Percentiles rank a stretch among this genome's conserved stretches.
Conservation (phyloP, 2,797 vertebrate species). For the Pithecia hirsuta region DNA sequence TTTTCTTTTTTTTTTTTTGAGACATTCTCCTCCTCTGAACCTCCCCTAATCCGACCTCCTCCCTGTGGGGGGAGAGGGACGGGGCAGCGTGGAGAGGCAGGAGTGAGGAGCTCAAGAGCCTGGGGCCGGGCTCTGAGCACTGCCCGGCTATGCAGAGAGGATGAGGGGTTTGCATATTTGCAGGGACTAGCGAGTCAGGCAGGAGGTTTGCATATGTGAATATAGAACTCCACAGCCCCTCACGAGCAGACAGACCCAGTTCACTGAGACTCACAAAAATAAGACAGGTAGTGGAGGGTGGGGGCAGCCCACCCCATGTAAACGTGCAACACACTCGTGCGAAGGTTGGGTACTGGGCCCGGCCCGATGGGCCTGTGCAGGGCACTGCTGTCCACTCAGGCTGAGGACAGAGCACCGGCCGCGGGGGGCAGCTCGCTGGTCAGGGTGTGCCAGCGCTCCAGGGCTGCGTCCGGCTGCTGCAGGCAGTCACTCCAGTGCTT, state of each 20-base stretch:
- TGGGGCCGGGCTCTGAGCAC: neutral
- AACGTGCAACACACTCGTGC: conserved; percentile 80
- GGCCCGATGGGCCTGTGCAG: neutral
- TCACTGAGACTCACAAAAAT: conserved; percentile 68
- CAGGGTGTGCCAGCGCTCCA: conserved; percentile 94
- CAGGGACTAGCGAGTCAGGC: conserved; percentile 65
- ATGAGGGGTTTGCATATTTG: conserved; percentile 69
- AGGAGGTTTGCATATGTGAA: conserved; percentile 76
- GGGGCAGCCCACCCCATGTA: conserved; percentile 67
- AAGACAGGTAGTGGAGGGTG: conserved; percentile 68
- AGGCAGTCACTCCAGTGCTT: conserved; percentile 94
- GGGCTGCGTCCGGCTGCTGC: conserved; percentile 89
- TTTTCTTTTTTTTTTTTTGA: conserved; percentile 34
- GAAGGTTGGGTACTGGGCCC: conserved; percentile 42
- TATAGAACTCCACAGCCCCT: conserved; percentile 59
- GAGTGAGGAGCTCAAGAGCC: conserved; percentile 12
- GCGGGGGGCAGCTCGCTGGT: conserved; percentile 91
- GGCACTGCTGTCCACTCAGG: neutral
- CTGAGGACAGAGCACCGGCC: neutral
- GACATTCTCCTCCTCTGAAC: conserved; percentile 34
- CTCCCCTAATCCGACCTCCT: conserved; percentile 74
- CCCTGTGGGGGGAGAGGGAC: neutral
- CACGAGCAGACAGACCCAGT: conserved; percentile 63
- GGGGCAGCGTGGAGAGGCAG: conserved; percentile 74
- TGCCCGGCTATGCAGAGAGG: neutral